These are phyloP conservation scores for Julus scandinavius DNA, from an alignment of 2,888 invertebrate species.

Conservation along the genomic window DNA sequence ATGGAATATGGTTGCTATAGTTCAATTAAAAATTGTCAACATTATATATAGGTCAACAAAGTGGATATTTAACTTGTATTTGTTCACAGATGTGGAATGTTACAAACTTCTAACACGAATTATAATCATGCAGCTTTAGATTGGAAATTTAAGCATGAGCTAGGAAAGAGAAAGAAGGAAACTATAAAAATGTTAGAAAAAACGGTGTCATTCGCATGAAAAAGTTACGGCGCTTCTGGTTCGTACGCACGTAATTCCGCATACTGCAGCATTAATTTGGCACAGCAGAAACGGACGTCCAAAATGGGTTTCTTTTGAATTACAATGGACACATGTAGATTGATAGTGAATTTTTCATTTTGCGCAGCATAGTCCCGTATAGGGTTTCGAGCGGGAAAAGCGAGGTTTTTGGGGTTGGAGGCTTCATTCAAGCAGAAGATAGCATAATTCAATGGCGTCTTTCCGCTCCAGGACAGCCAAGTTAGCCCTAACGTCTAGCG, in stretches of 20 bases:
- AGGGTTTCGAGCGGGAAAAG: not conserved
- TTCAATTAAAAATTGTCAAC: no score
- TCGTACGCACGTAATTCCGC: not conserved
- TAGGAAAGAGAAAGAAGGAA: no score
- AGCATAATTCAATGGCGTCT: slow-evolving; percentile 33
- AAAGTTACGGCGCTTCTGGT: not conserved
- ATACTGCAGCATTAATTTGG: not conserved
- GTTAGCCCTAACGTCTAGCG: not conserved
- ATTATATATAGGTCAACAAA: no score
- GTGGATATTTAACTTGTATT: no score
- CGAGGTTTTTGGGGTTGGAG: not conserved
- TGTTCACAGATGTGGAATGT: no score
- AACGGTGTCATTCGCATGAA: not conserved
- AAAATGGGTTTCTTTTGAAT: not conserved
- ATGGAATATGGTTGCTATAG: no score
- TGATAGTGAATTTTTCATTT: not conserved
- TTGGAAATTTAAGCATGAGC: no score
- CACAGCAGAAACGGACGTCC: not conserved
- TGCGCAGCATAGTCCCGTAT: not conserved
- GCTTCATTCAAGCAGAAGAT: slow-evolving; percentile 13
- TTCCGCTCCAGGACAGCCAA: slow-evolving; percentile 3
- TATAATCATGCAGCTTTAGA: no score
- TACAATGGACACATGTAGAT: slow-evolving; percentile 27
- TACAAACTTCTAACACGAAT: no score
- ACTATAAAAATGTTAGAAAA: not conserved